Conservation (phyloP, 2,113 vertebrate species). For the Brachyhypopomus gauderio region DNA sequence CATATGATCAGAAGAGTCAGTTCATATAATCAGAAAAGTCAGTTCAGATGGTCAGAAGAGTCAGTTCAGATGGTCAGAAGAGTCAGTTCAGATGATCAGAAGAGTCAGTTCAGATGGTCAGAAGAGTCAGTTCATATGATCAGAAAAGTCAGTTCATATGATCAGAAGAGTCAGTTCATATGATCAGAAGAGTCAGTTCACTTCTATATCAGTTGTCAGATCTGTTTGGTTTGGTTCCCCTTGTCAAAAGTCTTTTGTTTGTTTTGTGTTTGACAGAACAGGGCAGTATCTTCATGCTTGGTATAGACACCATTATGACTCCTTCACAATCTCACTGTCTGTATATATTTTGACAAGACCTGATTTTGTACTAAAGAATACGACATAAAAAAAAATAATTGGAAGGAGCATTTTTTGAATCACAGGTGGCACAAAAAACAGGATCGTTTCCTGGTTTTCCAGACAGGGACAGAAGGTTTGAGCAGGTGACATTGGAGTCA, state of each 20-base stretch:
- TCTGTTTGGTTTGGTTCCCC: background rate
- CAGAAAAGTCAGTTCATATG: no score
- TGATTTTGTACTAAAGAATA: background rate
- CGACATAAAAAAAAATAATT: no score
- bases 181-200: background rate
- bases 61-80: no score
- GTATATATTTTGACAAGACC: background rate
- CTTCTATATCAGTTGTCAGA: background rate
- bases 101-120: background rate
- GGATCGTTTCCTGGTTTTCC: no score
- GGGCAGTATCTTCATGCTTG: no score
- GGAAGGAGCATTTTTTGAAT: no score
- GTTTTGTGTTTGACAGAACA: background rate
- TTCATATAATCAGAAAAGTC: no score
- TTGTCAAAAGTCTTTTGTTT: background rate
- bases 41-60: no score
- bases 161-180: background rate
- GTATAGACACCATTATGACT: background rate
- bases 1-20: no score
- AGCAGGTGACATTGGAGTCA: background rate
- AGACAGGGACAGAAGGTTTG: background rate
- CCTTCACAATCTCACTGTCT: background rate
- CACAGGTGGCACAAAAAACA: no score
- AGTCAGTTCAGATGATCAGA: no score
- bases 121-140: background rate